Percentiles rank a stretch among this genome's conserved stretches.
Conservation (phyloP, 2,888 invertebrate species). For the Athalia rosae region DNA sequence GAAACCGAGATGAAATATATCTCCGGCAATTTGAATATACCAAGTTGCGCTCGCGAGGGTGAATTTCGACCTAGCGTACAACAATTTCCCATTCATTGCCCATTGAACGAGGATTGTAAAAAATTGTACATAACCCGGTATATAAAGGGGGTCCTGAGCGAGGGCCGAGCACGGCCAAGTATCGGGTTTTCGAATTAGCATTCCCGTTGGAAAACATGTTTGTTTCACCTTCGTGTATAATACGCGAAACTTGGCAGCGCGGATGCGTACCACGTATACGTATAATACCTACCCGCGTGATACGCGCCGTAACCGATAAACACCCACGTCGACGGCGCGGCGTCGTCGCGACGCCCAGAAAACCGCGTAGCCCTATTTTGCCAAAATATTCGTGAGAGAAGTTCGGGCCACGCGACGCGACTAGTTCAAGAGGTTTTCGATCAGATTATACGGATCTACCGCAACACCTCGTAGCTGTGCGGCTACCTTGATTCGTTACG, state of each 20-base stretch:
- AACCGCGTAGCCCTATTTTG: not conserved
- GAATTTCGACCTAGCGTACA: conserved; percentile 30
- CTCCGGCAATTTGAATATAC: conserved; percentile 43
- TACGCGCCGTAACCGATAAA: conserved; percentile 13
- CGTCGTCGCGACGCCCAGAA: not conserved
- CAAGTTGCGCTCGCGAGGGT: conserved; percentile 17
- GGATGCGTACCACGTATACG: not conserved
- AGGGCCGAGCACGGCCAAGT: not conserved
- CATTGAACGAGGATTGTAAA: conserved; percentile 33
- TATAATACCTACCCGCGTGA: too few species aligned
- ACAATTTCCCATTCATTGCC: conserved; percentile 38
- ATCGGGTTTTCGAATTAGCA: conserved; percentile 28
- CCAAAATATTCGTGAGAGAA: not conserved
- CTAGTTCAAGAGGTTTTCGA: not conserved
- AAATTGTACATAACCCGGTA: conserved; percentile 25
- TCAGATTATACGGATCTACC: not conserved
- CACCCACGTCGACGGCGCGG: not conserved
- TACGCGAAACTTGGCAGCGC: conserved; percentile 17
- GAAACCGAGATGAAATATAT: conserved; percentile 41
- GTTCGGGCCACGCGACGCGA: conserved; percentile 5
- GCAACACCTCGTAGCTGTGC: not conserved
- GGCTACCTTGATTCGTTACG: not conserved
- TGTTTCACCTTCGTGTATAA: conserved; percentile 20
- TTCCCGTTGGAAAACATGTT: conserved; percentile 35
- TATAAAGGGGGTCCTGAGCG: not conserved